These are phyloP conservation scores for Rugalucina vietnamica DNA, from an alignment of 2,888 invertebrate species.

Conservation along the genomic window DNA sequence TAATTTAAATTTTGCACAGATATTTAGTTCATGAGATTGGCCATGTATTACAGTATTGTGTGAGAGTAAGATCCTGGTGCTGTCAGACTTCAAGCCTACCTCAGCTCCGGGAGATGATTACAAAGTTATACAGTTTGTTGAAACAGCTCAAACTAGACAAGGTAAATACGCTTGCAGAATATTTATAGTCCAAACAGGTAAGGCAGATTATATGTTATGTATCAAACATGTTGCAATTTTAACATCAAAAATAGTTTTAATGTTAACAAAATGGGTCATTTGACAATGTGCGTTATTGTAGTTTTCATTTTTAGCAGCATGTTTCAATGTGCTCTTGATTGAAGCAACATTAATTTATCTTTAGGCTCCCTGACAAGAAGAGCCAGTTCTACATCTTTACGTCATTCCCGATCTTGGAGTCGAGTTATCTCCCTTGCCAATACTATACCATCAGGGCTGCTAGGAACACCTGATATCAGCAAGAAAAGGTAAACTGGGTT, in stretches of 20 bases:
- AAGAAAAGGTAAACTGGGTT: constrained; percentile 17
- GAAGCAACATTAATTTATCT: too few species aligned
- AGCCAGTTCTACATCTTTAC: constrained; percentile 6
- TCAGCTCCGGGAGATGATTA: constrained; percentile 1
- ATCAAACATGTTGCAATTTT: too few species aligned
- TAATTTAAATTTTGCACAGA: background rate
- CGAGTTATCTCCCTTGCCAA: constrained; percentile 48
- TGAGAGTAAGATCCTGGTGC: constrained; percentile 26
- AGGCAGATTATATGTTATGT: too few species aligned
- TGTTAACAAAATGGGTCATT: too few species aligned
- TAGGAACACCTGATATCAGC: background rate
- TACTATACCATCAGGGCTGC: constrained; percentile 32
- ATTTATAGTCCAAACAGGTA: too few species aligned
- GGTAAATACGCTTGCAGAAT: background rate
- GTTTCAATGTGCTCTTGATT: too few species aligned
- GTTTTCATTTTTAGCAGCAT: too few species aligned
- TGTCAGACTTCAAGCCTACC: constrained; percentile 5
- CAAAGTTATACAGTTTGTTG: constrained; percentile 19
- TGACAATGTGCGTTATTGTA: too few species aligned
- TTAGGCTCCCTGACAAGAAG: background rate
- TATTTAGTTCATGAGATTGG: background rate
- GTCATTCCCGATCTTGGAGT: constrained; percentile 39
- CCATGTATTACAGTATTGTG: constrained; percentile 15
- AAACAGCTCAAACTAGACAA: constrained; percentile 12
- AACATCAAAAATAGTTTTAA: too few species aligned